Percentiles rank a stretch among this genome's conserved stretches.
Conservation (phyloP, 2,888 invertebrate species). For the Lepidonotus clava region DNA sequence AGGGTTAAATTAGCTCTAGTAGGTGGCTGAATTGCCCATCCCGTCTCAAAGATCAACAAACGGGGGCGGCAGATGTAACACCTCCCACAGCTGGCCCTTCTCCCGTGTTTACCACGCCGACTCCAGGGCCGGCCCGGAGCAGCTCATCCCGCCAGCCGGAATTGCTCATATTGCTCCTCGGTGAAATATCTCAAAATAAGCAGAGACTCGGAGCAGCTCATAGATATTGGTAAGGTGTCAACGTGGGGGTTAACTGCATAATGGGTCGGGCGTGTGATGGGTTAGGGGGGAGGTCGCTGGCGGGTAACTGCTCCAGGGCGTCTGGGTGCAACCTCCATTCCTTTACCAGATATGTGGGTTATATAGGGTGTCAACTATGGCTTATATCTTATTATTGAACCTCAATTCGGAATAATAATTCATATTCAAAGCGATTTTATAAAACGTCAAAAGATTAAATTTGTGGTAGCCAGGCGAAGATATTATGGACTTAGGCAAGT, state of each 20-base stretch:
- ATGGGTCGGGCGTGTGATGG: not conserved
- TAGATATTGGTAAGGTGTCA: not conserved
- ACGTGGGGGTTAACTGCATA: not conserved
- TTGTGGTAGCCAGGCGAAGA: too few relatives aligned
- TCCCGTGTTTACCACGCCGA: not conserved
- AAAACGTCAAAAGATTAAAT: too few relatives aligned
- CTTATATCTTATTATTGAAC: too few relatives aligned
- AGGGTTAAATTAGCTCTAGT: not conserved
- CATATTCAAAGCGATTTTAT: too few relatives aligned
- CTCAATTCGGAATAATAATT: too few relatives aligned
- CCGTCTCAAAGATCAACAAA: not conserved
- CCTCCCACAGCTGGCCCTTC: not conserved
- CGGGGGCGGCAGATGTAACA: not conserved
- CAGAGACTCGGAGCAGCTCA: not conserved
- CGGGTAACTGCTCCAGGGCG: too few relatives aligned
- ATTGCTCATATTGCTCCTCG: not conserved
- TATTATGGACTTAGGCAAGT: too few relatives aligned
- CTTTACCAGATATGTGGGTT: too few relatives aligned
- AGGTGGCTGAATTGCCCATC: slow-evolving; percentile 14
- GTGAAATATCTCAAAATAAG: slow-evolving; percentile 20
- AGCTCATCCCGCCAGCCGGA: not conserved
- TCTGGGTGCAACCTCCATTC: too few relatives aligned
- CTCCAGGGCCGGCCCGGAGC: not conserved
- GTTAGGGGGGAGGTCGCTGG: not conserved
- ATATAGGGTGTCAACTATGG: too few relatives aligned